Conservation (phyloP, 1,140 invertebrate genomes). For the Diabrotica undecimpunctata region DNA sequence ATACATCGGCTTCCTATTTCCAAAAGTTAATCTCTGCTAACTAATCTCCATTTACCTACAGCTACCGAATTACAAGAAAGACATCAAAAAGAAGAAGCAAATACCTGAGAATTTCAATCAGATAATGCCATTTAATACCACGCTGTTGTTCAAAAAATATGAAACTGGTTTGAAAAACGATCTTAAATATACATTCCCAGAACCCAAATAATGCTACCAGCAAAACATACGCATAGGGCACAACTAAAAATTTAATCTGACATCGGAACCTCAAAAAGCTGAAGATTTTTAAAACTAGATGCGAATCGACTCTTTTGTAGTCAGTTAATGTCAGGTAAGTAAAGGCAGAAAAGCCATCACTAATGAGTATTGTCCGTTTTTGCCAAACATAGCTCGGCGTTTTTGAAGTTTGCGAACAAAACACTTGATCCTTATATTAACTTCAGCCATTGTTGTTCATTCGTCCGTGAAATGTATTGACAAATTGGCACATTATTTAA, state of each 20-base stretch:
- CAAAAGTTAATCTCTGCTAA: not conserved
- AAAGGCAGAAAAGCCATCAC: slow-evolving; percentile 35
- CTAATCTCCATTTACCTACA: not conserved
- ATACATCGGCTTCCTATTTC: not conserved
- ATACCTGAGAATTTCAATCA: not conserved
- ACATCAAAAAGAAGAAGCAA: not conserved
- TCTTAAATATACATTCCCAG: slow-evolving; percentile 2
- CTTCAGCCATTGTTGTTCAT: slow-evolving; percentile 20
- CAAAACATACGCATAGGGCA: not conserved
- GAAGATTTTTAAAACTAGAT: slow-evolving; percentile 9
- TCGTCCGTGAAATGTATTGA: slow-evolving; percentile 14
- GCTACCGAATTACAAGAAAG: not conserved
- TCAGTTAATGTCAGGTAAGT: slow-evolving; percentile 32
- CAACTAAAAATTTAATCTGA: slow-evolving; percentile 10
- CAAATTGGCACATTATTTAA: slow-evolving; percentile 18
- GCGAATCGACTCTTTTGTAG: not conserved
- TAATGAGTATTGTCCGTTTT: slow-evolving; percentile 34
- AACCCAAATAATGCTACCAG: slow-evolving; percentile 2
- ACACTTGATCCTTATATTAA: slow-evolving; percentile 23
- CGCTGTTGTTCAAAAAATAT: not conserved
- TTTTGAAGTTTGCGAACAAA: slow-evolving; percentile 29
- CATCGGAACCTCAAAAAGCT: slow-evolving; percentile 18
- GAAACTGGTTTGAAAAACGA: not conserved
- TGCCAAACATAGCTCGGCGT: slow-evolving; percentile 31
- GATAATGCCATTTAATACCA: not conserved